Conservation (phyloP, 2,797 vertebrate species). For the Sebastes minor region DNA sequence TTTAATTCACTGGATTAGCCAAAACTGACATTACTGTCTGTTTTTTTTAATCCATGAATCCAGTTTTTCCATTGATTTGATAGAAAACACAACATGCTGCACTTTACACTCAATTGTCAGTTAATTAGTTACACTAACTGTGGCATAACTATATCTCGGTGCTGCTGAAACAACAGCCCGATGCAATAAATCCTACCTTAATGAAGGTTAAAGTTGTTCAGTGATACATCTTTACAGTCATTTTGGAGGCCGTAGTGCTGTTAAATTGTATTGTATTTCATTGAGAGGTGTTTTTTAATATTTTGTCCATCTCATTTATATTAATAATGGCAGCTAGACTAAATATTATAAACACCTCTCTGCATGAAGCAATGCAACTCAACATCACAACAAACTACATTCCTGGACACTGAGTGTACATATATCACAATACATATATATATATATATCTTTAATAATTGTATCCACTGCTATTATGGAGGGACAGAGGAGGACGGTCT, state of each 20-base stretch:
- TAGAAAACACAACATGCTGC: not conserved
- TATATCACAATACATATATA: not conserved
- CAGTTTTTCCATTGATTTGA: not conserved
- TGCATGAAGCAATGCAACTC: not conserved
- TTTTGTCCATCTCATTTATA: not conserved
- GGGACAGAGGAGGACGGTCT: too few species aligned
- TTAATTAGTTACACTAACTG: not conserved
- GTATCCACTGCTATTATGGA: too few species aligned
- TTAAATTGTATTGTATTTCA: not conserved
- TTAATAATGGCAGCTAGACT: not conserved
- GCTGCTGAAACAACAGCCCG: not conserved
- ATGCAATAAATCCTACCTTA: not conserved
- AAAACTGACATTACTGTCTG: not conserved
- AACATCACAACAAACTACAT: not conserved
- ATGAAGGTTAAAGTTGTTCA: not conserved
- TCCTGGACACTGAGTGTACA: not conserved
- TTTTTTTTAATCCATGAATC: not conserved
- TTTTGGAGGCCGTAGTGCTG: not conserved
- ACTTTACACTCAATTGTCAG: not conserved
- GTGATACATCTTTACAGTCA: not conserved
- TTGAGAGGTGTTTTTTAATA: too few species aligned
- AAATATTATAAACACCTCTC: not conserved
- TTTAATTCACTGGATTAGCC: not conserved
- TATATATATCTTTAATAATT: not conserved
- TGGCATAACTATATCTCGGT: not conserved